Conservation (phyloP, 2,797 vertebrate genomes). For the Podarcis lilfordi region DNA sequence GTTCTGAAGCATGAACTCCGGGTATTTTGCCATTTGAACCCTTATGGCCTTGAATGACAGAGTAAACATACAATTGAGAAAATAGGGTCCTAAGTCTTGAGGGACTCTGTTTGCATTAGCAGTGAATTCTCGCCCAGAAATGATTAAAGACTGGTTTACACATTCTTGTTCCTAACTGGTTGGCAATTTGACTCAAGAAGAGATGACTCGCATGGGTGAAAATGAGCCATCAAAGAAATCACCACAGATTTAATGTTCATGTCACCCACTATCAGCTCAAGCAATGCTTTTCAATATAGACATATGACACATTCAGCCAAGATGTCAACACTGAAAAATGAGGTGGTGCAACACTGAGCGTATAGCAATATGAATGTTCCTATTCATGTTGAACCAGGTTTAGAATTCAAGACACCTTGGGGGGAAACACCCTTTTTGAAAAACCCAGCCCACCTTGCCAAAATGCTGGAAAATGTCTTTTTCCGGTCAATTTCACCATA, state of each 20-base stretch:
- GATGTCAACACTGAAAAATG: neutral
- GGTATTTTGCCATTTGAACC: neutral
- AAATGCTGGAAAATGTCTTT: neutral
- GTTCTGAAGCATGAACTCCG: neutral
- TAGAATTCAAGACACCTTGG: neutral
- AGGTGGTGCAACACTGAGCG: neutral
- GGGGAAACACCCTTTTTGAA: neutral
- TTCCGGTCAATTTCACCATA: neutral
- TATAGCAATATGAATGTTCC: too few species aligned
- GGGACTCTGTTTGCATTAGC: neutral
- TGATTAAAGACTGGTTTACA: neutral
- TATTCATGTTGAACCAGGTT: neutral
- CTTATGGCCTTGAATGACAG: neutral
- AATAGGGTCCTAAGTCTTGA: neutral
- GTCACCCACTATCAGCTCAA: neutral
- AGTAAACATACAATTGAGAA: neutral
- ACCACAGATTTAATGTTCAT: neutral
- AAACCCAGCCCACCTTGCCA: neutral
- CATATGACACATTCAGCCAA: neutral
- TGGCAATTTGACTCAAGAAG: neutral
- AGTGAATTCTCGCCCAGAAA: neutral
- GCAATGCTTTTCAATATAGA: neutral
- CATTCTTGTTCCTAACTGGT: neutral
- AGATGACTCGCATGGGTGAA: neutral
- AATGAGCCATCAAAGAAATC: neutral